Evolutionary conservation across 2,113 vertebrate genomes (phyloP).

Genomic region (Heterotis niloticus): DNA sequence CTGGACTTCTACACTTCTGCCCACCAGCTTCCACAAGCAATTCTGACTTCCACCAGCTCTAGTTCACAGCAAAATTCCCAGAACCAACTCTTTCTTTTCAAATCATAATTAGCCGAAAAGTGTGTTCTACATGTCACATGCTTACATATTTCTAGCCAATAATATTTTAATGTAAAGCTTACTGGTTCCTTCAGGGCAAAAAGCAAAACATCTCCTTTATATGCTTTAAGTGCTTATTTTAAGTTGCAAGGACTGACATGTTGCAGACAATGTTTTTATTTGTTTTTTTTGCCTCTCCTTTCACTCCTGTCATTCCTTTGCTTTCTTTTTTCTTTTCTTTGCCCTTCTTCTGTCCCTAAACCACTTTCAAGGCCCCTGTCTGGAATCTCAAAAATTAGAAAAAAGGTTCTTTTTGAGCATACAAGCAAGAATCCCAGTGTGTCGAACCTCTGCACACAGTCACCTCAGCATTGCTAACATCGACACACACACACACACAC

Average conservation of each 20-base stretch:
- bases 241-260: slow-evolving; percentile 7
- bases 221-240: slow-evolving; percentile 10
- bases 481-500: too few species aligned
- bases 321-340: slow-evolving; percentile 44
- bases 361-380: slow-evolving; percentile 36
- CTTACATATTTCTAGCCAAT: background rate
- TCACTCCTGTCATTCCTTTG: slow-evolving; percentile 1
- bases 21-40: background rate
- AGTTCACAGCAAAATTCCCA: too few species aligned
- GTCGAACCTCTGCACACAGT: background rate
- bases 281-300: slow-evolving; percentile 1
- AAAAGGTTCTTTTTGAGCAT: background rate
- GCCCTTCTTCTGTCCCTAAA: background rate
- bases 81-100: too few species aligned
- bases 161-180: background rate
- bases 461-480: background rate
- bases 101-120: too few species aligned
- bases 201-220: slow-evolving; percentile 5
- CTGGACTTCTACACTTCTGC: background rate
- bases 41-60: slow-evolving; percentile 22
- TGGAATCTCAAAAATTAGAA: too few species aligned
- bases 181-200: background rate
- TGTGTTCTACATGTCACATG: too few species aligned
- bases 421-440: background rate
- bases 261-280: background rate